These are phyloP conservation scores for Trochalopteron elliotii DNA, from an alignment of 2,113 vertebrate species.

Conservation along the genomic window DNA sequence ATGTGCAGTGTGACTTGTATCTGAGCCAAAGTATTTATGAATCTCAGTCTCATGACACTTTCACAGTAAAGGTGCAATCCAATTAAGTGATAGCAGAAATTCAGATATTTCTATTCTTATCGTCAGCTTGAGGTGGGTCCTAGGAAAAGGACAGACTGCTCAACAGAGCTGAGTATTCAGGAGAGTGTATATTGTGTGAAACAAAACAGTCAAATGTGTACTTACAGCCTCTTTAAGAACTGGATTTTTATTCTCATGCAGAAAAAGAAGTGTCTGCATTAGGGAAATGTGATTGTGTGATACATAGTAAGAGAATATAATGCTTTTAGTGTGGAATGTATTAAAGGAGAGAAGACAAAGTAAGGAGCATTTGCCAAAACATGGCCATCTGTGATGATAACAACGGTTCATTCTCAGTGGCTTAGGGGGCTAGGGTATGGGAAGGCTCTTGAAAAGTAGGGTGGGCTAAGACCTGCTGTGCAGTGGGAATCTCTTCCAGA, in stretches of 20 bases:
- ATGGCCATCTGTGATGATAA: background rate
- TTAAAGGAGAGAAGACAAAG: background rate
- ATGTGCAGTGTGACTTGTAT: background rate
- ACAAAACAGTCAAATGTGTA: background rate
- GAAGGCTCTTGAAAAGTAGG: background rate
- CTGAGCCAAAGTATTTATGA: background rate
- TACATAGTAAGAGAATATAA: background rate
- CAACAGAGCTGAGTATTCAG: background rate
- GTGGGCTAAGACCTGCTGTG: background rate
- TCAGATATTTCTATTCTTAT: background rate
- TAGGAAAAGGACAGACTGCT: background rate
- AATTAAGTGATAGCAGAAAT: background rate
- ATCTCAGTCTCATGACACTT: background rate
- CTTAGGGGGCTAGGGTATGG: background rate
- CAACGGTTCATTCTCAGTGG: background rate
- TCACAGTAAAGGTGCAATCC: background rate
- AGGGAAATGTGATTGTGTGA: background rate
- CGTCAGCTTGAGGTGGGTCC: background rate
- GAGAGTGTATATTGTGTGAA: background rate
- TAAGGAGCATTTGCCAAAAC: background rate
- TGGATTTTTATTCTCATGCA: background rate
- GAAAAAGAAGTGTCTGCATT: background rate
- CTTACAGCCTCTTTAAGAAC: background rate
- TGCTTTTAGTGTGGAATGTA: background rate
- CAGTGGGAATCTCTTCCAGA: background rate